Evolutionary conservation across 2,113 vertebrate genomes (phyloP), one percentile per base, ranked within the genome.

Genomic region (Galbula dea): DNA sequence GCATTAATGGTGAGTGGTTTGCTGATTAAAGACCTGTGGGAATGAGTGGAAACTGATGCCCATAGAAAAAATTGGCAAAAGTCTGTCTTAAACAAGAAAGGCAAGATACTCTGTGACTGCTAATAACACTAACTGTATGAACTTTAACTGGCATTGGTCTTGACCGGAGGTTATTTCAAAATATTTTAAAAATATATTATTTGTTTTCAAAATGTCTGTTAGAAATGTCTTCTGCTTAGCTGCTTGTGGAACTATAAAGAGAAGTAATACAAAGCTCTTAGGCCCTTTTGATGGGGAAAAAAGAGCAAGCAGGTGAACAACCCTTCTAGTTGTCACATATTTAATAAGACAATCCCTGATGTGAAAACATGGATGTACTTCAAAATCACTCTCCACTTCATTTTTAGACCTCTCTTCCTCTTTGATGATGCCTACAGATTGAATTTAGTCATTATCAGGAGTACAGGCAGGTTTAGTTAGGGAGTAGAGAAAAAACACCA

Each of bases 21-120:
- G n/a, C 88, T 90, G 83, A 80, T 88, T 73, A 80, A 93, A 90
- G 68, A 69, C 59, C 46, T 54, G 5, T 66, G 83, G 86, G 86
- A 94, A 54, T 49, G 37, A 74, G 7, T 74, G 51, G 41, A 88
- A 94, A 69, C 34, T 54, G 86, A 77, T 88, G 59, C 63, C 45
- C 6, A 1, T 30, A 62, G n/a, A 13, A 92, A 80, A 71, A 75
- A 69, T 3, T 52, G 20, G 34, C 58, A 86, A 24, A 90, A 63
- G 37, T 30, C 63, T 83, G 86, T 69, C 46, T 37, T 65, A 75
- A 77, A 81, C 26, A 71, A 81, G 59, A 75, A 86, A 51, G 6
- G 6, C 1, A 2, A 85, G 30, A 9, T 80, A 41, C 80, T 73
- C 22, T 32, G 17, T 76, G 49, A 48, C 85, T 90, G 18, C 9